Evolutionary conservation across 2,888 invertebrate species (phyloP).

Genomic region (Clunio marinus): DNA sequence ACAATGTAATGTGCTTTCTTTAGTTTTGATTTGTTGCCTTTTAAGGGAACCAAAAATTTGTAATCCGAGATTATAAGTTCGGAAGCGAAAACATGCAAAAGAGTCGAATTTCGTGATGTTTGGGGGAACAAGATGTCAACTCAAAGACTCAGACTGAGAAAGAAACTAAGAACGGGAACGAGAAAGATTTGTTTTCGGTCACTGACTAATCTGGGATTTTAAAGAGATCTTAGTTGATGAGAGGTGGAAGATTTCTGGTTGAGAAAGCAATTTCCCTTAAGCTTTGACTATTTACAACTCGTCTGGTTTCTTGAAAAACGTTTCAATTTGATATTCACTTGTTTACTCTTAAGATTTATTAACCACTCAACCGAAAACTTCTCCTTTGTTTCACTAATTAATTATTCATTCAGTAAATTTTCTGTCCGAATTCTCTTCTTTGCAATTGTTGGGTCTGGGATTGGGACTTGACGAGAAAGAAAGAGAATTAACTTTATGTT

Average conservation of each 20-base stretch:
- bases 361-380: conserved; percentile 4
- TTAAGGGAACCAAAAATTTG: not conserved
- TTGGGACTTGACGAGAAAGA: no score
- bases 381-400: not conserved
- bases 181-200: conserved; percentile 3
- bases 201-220: not conserved
- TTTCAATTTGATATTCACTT: not conserved
- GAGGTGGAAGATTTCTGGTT: no score
- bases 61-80: conserved; percentile 8
- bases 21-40: not conserved
- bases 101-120: no score
- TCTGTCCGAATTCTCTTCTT: not conserved
- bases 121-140: no score
- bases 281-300: not conserved
- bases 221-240: no score
- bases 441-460: not conserved
- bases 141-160: not conserved
- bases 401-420: not conserved
- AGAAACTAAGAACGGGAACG: not conserved
- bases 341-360: conserved; percentile 2
- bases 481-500: conserved; percentile 15
- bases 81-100: not conserved
- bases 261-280: not conserved
- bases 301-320: not conserved
- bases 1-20: not conserved